These are phyloP conservation scores for Leptothorax acervorum DNA, from an alignment of 2,888 invertebrate genomes.

Conservation along the genomic window DNA sequence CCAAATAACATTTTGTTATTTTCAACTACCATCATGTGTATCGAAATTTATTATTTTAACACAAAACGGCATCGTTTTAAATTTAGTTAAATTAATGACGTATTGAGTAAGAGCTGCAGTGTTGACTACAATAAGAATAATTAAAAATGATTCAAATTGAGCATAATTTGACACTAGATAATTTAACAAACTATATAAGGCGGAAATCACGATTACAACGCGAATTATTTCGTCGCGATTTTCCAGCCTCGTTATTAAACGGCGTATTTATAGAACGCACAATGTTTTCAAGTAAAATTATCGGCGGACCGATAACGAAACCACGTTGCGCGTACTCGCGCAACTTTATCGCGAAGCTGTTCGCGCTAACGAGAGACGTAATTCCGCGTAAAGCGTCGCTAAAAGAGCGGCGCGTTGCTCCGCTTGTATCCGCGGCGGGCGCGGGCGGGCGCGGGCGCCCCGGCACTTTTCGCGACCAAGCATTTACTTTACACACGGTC, in stretches of 20 bases:
- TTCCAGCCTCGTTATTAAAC: neutral
- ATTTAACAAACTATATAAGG: neutral
- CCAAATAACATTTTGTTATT: no score
- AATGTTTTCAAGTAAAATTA: neutral
- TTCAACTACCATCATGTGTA: no score
- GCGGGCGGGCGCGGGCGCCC: neutral
- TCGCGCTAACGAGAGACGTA: conserved; percentile 27
- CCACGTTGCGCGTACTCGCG: neutral
- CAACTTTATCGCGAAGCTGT: conserved; percentile 1
- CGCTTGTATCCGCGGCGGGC: neutral
- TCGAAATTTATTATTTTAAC: no score
- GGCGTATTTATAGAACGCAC: no score
- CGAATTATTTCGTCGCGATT: neutral
- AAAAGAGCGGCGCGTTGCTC: neutral
- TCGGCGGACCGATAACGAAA: neutral
- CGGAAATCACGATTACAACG: neutral
- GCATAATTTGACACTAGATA: no score
- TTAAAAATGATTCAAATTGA: no score
- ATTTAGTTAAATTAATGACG: no score
- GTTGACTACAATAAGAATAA: no score
- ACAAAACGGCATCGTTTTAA: no score
- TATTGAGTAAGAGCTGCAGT: no score
- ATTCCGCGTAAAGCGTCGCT: conserved; percentile 19
- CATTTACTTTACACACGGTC: conserved; percentile 24
- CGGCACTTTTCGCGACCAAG: neutral